Evolutionary conservation across 2,113 vertebrate species (phyloP), one percentile per base, ranked within the genome.

Genomic region (Dipodomys ordii): DNA sequence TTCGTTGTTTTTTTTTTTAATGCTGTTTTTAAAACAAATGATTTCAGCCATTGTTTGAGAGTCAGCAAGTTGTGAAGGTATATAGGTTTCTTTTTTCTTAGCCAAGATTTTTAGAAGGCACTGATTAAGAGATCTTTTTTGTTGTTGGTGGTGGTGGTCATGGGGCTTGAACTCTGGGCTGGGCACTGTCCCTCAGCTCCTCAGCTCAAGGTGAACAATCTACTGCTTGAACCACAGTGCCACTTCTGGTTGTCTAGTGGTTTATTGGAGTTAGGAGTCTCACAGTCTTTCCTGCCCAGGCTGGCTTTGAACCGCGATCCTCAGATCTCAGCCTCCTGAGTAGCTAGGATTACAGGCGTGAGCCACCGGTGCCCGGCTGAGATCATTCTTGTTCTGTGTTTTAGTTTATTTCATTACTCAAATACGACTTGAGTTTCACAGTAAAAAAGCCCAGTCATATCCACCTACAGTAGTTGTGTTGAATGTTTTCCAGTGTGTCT

Each of bases 351-450:
- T 39, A 39, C 39, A 39, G 39, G 39, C 39, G 39, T 39, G 39
- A 39, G 39, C 39, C 39, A 39, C 39, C 5, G 1, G 39, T 39
- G 39, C 39, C 39, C 39, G 4, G 39, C 39, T 39, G 39, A 39
- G 39, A 16, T 67, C 77, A 60, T 71, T 71, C 65, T 85, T 53
- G 46, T 71, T 69, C 83, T 49, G 35, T 86, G 10, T 87, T 90
- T 92, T 64, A 32, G 30, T 71, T 89, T 93, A 71, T 90, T 92
- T 86, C 82, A 73, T 88, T 79, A 90, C 72, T 95, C 74, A 94
- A 91, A 80, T 76, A 68, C 80, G 91, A 94, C 78, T 95, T 91
- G 83, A 65, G 62, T 91, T 82, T 88, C 82, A 76, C 32, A 57
- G 80, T 79, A 57, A n/a, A 72, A 80, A 46, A 78, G 72, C 72